Percentiles rank a stretch among this genome's conserved stretches.
phyloP scores from a whole-genome alignment of 2,888 invertebrate genomes.

The Rhagium mordax region DNA sequence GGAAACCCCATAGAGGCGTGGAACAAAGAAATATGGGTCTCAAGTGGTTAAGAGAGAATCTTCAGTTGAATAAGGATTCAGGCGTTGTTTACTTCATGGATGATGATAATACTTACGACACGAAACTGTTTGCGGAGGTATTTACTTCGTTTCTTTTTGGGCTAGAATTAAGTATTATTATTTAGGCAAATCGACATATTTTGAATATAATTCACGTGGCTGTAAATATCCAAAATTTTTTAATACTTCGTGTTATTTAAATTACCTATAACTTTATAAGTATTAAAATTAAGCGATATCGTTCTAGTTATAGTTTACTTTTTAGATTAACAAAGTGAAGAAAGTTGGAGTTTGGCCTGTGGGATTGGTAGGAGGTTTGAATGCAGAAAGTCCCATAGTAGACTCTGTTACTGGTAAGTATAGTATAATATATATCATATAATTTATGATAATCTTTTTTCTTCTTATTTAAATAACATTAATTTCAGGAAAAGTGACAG shows the following conservation, averaged over 20 bases:
- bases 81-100: slow-evolving; percentile 96
- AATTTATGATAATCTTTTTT: too few relatives aligned
- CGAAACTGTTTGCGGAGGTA: slow-evolving; percentile 92
- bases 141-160: slow-evolving; percentile 60
- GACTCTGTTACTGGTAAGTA: slow-evolving; percentile 63
- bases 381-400: slow-evolving; percentile 92
- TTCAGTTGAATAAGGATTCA: slow-evolving; percentile 72
- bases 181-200: too few relatives aligned
- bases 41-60: slow-evolving; percentile 83
- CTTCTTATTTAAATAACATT: not conserved
- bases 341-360: slow-evolving; percentile 96
- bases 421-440: not conserved
- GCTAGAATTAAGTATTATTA: too few relatives aligned
- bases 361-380: slow-evolving; percentile 94
- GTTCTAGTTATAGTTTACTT: slow-evolving; percentile 54
- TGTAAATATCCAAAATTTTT: too few relatives aligned
- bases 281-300: too few relatives aligned
- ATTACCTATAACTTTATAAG: too few relatives aligned
- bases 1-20: slow-evolving; percentile 90
- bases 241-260: too few relatives aligned
- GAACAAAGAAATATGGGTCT: slow-evolving; percentile 91
- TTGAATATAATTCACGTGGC: too few relatives aligned
- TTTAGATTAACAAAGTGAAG: slow-evolving; percentile 85
- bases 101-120: slow-evolving; percentile 95
- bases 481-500: slow-evolving; percentile 72